phyloP scores from a whole-genome alignment of 2,888 invertebrate species.

The Rhagonycha lutea region DNA sequence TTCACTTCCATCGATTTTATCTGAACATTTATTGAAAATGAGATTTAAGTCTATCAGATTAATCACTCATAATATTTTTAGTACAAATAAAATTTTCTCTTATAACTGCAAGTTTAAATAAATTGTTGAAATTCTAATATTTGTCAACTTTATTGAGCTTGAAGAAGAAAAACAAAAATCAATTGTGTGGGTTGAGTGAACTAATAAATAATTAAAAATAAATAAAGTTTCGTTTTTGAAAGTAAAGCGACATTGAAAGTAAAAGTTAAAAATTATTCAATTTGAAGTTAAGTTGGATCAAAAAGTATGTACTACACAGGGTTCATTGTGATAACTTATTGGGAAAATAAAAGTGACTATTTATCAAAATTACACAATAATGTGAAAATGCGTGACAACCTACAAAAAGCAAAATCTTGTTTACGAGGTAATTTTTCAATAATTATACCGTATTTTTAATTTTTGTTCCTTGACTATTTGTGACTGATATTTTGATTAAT shows the following conservation, averaged over 20 bases:
- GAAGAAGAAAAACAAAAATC: neutral
- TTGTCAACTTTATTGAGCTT: neutral
- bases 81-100: neutral
- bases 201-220: neutral
- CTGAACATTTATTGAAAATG: neutral
- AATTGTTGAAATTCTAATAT: neutral
- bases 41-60: neutral
- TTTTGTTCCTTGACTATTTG: neutral
- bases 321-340: neutral
- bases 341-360: neutral
- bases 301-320: neutral
- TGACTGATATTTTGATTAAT: slow-evolving; percentile 3
- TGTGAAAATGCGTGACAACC: neutral
- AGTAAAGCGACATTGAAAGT: neutral
- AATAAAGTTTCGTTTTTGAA: neutral
- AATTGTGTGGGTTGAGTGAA: neutral
- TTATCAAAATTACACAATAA: neutral
- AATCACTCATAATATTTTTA: neutral
- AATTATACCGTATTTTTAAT: neutral
- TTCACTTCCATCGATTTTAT: neutral
- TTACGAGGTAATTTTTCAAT: neutral
- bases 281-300: neutral
- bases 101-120: neutral
- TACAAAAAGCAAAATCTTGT: neutral
- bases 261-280: neutral